Evolutionary conservation across 2,888 invertebrate species (phyloP).

Genomic region (Drosophila glabriapex): DNA sequence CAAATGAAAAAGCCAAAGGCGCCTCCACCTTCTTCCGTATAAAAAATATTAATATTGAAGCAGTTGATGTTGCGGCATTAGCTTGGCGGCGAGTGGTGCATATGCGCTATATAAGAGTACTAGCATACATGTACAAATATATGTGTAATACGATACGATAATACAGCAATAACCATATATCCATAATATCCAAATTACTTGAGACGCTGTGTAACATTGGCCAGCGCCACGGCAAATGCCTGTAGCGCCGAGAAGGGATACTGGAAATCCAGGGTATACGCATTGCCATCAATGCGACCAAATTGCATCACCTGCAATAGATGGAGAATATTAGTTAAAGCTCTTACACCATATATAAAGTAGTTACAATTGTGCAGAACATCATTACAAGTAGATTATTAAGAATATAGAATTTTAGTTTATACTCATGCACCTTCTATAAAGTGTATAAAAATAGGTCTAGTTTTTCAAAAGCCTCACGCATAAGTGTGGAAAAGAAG

Average conservation of each 20-base stretch:
- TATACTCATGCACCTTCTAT: background rate
- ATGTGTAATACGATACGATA: slow-evolving; percentile 33
- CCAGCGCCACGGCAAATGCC: slow-evolving; percentile 98
- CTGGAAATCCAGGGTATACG: slow-evolving; percentile 99
- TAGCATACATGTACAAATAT: slow-evolving; percentile 32
- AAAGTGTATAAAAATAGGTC: background rate
- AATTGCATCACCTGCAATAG: slow-evolving; percentile 98
- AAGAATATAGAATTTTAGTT: background rate
- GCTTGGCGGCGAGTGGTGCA: slow-evolving; percentile 35
- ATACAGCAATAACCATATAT: slow-evolving; percentile 28
- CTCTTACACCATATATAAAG: background rate
- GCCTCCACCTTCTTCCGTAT: slow-evolving; percentile 47
- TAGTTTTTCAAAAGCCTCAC: background rate
- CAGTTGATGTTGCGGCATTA: slow-evolving; percentile 50
- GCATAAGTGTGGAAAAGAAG: background rate
- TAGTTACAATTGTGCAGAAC: background rate
- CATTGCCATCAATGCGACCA: slow-evolving; percentile 98
- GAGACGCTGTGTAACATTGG: slow-evolving; percentile 85
- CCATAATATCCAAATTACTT: slow-evolving; percentile 77
- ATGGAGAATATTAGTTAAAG: background rate
- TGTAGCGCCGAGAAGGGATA: slow-evolving; percentile 99
- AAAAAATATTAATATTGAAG: slow-evolving; percentile 69
- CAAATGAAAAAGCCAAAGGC: slow-evolving; percentile 70
- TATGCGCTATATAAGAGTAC: slow-evolving; percentile 34
- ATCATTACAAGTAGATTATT: background rate